Evolutionary conservation across 2,113 vertebrate genomes (phyloP).

Genomic region (Centropus unirufus): DNA sequence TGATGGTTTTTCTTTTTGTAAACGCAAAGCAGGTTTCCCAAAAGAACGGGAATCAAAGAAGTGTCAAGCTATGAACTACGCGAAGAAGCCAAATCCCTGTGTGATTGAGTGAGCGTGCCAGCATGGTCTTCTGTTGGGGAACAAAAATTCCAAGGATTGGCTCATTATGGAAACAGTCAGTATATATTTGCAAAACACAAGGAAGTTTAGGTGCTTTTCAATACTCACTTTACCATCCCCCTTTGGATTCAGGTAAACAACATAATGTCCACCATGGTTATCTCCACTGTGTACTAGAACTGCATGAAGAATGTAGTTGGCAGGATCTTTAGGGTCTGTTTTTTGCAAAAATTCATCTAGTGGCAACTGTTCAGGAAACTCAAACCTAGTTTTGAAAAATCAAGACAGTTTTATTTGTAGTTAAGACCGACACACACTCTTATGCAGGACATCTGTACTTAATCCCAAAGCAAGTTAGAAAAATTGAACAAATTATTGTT

Average conservation of each 20-base stretch:
- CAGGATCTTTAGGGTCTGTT: constrained; percentile 95
- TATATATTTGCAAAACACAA: neutral
- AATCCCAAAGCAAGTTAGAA: neutral
- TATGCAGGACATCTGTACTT: neutral
- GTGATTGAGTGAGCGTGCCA: neutral
- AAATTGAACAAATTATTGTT: neutral
- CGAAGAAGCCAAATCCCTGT: neutral
- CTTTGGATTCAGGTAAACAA: constrained; percentile 99
- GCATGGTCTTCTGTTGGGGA: neutral
- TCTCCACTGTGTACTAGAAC: constrained; percentile 98
- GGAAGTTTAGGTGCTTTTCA: neutral
- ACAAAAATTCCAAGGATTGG: neutral
- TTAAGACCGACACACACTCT: neutral
- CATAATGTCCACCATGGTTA: constrained; percentile 98
- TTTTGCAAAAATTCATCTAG: constrained; percentile 99
- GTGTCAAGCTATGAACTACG: neutral
- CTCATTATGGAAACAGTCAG: neutral
- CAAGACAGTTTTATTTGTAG: neutral
- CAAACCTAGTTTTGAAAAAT: constrained; percentile 85
- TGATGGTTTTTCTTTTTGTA: neutral
- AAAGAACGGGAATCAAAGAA: neutral
- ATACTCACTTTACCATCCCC: constrained; percentile 97
- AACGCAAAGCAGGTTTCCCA: neutral
- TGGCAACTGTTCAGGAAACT: constrained; percentile 96
- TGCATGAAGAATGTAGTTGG: constrained; percentile 97